Conservation (phyloP, 2,888 invertebrate genomes). For the Orgyia antiqua region DNA sequence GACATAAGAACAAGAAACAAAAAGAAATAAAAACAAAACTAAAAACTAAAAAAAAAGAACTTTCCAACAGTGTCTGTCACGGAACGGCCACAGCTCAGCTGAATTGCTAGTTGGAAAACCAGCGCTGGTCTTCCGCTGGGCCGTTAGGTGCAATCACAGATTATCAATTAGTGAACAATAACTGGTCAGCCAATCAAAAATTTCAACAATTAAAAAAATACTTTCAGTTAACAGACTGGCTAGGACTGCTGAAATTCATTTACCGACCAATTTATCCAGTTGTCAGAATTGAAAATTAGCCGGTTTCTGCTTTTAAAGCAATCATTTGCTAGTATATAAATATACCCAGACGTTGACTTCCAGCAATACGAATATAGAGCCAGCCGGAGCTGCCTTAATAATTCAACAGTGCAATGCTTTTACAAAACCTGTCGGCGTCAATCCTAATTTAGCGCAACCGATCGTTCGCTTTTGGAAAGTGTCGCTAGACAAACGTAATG, state of each 20-base stretch:
- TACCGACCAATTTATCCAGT: constrained; percentile 60
- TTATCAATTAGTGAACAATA: too few relatives aligned
- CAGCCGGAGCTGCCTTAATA: constrained; percentile 71
- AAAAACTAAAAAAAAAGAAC: too few relatives aligned
- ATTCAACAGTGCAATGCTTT: constrained; percentile 79
- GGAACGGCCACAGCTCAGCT: too few relatives aligned
- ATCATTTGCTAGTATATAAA: constrained; percentile 36
- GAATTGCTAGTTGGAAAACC: too few relatives aligned
- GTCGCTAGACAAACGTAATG: constrained; percentile 73
- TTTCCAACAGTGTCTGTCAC: too few relatives aligned
- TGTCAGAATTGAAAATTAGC: constrained; percentile 74
- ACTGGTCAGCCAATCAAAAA: too few relatives aligned
- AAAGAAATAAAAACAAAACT: too few relatives aligned
- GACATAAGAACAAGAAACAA: too few relatives aligned
- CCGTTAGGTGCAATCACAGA: too few relatives aligned
- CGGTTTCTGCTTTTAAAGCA: constrained; percentile 58
- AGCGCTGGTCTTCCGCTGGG: too few relatives aligned
- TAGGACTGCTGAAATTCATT: constrained; percentile 46
- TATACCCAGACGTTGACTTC: constrained; percentile 45
- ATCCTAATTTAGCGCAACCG: constrained; percentile 71
- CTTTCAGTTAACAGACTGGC: constrained; percentile 36
- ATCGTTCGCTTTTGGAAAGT: constrained; percentile 71
- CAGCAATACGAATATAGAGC: constrained; percentile 66
- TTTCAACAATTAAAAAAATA: too few relatives aligned
- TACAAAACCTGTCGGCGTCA: constrained; percentile 77